phyloP scores from a whole-genome alignment of 1,140 invertebrate genomes.

The Aphidius gifuensis region DNA sequence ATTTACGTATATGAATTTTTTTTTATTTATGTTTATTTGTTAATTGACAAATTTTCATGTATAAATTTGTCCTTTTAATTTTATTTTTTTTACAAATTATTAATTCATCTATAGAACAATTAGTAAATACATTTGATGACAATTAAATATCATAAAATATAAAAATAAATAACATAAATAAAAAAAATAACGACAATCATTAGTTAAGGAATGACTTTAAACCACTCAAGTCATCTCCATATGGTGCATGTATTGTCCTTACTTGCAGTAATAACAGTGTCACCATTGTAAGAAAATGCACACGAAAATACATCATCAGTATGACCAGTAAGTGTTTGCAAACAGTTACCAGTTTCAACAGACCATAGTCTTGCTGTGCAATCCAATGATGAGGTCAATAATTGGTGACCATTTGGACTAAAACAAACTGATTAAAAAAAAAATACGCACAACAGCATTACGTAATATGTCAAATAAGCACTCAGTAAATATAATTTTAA shows the following conservation, averaged over 20 bases:
- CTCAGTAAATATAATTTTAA: not conserved
- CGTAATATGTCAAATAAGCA: not conserved
- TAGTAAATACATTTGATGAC: not conserved
- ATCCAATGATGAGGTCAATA: conserved; percentile 74
- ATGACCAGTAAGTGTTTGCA: conserved; percentile 69
- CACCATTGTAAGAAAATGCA: conserved; percentile 74
- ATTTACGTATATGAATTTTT: not conserved
- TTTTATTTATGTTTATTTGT: not conserved
- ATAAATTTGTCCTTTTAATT: not conserved
- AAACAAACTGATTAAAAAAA: conserved; percentile 64
- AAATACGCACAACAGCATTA: not conserved
- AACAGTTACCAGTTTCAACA: conserved; percentile 64
- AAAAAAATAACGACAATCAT: conserved; percentile 35
- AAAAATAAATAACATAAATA: conserved; percentile 37
- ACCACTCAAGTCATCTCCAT: conserved; percentile 72
- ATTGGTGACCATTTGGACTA: conserved; percentile 68
- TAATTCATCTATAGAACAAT: not conserved
- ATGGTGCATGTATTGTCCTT: conserved; percentile 71
- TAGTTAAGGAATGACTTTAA: conserved; percentile 44
- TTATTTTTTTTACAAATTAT: not conserved
- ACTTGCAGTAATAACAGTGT: conserved; percentile 73
- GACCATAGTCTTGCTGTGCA: conserved; percentile 75
- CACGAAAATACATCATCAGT: conserved; percentile 78
- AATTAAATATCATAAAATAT: conserved; percentile 16
- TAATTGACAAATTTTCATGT: not conserved